A percentile compares a stretch with the other conserved stretches of the same genome.
phyloP scores from a whole-genome alignment of 2,888 invertebrate species.

The Aelia acuminata region DNA sequence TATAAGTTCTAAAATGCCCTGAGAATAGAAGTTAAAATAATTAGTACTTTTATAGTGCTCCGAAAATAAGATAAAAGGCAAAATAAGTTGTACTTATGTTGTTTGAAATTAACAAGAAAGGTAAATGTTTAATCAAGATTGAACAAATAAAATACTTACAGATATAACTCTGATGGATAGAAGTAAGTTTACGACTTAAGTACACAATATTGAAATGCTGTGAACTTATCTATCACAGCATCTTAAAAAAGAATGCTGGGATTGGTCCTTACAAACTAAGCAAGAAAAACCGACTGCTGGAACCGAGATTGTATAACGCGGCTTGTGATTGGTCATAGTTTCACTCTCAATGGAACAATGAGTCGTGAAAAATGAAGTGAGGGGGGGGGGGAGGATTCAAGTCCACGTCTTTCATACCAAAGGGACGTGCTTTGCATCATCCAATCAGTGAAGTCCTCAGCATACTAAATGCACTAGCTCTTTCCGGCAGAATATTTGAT shows the following conservation, averaged over 20 bases:
- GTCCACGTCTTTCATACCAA: not conserved
- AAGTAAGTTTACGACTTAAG: not conserved
- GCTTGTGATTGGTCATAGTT: constrained; percentile 57
- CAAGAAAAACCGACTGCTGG: constrained; percentile 29
- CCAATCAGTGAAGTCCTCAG: not conserved
- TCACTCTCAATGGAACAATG: constrained; percentile 51
- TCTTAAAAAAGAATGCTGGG: not conserved
- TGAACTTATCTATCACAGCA: not conserved
- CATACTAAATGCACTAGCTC: not conserved
- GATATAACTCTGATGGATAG: not conserved
- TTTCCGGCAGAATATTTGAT: not conserved
- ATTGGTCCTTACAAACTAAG: constrained; percentile 9
- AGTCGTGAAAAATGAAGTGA: constrained; percentile 7
- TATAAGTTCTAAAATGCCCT: not conserved
- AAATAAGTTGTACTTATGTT: not conserved
- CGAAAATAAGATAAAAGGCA: not conserved
- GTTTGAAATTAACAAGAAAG: not conserved
- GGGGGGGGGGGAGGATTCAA: constrained; percentile 30
- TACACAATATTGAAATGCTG: not conserved
- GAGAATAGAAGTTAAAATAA: not conserved
- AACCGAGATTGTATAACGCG: constrained; percentile 31
- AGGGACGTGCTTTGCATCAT: not conserved
- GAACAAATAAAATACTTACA: not conserved
- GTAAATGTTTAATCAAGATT: not conserved
- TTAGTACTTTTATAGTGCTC: not conserved